phyloP scores from a whole-genome alignment of 2,113 vertebrate species.

The Myotis lucifugus region DNA sequence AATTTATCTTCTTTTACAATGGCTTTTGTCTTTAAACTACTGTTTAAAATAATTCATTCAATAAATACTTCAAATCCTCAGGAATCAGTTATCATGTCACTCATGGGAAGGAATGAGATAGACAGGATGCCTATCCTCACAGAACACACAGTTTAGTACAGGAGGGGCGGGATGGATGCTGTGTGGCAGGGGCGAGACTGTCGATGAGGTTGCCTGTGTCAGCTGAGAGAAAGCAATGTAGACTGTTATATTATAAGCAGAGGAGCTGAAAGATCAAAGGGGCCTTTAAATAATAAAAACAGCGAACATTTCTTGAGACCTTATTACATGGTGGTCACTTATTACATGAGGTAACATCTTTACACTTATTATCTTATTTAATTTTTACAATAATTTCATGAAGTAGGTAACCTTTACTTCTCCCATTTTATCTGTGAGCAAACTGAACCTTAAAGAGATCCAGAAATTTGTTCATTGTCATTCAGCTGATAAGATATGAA shows the following conservation, averaged over 20 bases:
- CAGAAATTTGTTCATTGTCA: neutral
- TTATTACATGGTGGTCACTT: neutral
- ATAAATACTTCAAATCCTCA: neutral
- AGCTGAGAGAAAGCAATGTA: neutral
- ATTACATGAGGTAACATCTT: neutral
- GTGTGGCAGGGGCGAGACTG: fast-evolving
- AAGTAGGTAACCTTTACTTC: neutral
- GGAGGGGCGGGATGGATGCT: neutral
- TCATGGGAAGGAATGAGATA: neutral
- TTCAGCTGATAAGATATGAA: neutral
- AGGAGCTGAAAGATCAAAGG: neutral
- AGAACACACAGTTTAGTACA: neutral
- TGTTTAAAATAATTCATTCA: neutral
- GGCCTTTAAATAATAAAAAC: neutral
- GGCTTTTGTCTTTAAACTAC: neutral
- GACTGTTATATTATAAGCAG: neutral
- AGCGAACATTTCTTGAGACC: neutral
- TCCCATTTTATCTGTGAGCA: neutral
- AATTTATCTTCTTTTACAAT: neutral
- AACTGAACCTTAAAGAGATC: neutral
- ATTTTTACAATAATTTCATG: neutral
- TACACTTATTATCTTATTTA: neutral
- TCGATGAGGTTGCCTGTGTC: no score
- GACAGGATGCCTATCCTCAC: neutral
- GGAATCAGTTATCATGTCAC: neutral